Base-by-base conservation (phyloP, 2,113 vertebrate genomes). In the Parotia lawesii region DNA sequence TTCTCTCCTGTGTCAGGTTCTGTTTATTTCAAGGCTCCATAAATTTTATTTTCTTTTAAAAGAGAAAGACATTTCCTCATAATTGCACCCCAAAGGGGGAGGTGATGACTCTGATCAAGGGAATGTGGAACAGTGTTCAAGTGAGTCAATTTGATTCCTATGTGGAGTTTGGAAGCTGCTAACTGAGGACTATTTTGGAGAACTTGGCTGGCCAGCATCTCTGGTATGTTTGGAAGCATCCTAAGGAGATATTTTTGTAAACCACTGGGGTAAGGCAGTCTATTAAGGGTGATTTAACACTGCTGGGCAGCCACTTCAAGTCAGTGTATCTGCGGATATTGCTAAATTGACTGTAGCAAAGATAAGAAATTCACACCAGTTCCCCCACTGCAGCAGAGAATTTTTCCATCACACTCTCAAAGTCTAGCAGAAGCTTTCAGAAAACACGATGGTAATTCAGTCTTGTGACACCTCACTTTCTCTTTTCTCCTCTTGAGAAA, bases 161-260 rank as follows among this genome's bases (percentile, higher is more conserved):
- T 44, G 28, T 77, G 47, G 53, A 76, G 47, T 74, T 74, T 93
- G 72, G 51, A 93, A 83, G 64, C 33, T 71, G 42, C 45, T 87
- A 78, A 80, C 76, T 65, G 81, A 87, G 62, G 50, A 87, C 82
- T 95, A 0, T 85, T 90, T 85, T 91, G 62, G 82, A 82, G 47
- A n/a, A 24, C 50, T 42, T 40, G 40, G 42, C 42, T 9, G 5
- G 74, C 62, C 42, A 47, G 92, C 28, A 73, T 67, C 77, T 91
- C 70, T 85, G 95, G 61, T 72, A 94, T 94, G 77, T 82, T 76
- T 89, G 85, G 85, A 87, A 79, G 45, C 1, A 3, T 83, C 87
- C 79, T 91, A 92, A 62, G 15, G 20, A 90, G 88, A n/a, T 88
- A 88, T 95, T 96, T 95, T 94, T 88, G 47, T 95, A 94, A 96